Base-by-base conservation (phyloP, 1,140 invertebrate genomes). In the Psilanteris sp. region DNA sequence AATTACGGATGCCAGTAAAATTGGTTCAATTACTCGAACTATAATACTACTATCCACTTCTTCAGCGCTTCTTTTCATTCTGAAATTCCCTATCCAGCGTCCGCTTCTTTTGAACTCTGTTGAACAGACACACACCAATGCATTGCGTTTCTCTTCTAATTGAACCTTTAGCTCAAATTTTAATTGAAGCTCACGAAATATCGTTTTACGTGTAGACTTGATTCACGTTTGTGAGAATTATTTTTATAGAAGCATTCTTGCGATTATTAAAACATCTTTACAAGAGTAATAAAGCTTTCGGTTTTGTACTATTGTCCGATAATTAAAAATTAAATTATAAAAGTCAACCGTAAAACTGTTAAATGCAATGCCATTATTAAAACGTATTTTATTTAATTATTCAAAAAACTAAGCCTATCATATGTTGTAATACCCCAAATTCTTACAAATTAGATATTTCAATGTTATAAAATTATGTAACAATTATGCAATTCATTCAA, bases 81-180 rank as follows among this genome's bases (percentile, higher is more conserved):
- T 8, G 16, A 29, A 50, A 64, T 64, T 73, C 50, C 22, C 26
- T 41, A 4, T 22, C 26, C 39, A 50, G 7, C 20, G 3, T 37
- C 3, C 8, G 29, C 16, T 46, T 68, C 50, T 68, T 52, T 55
- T 67, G 29, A 54, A 64, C 59, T 39, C 7, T 1, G n/a, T 1
- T 7, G 29, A 46, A 22, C 44, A 34, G 5, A 5, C n/a, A 4
- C 34, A 43, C 8, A 14, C 16, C 14, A 32, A 32, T 24, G 37
- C 27, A 27, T 54, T 43, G 15, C 46, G 31, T 31, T 62, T 44
- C 46, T 54, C 13, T 31, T 55, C 36, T 72, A 61, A 62, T 55
- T 72, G 26, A 55, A 43, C 57, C 24, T 55, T 62, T 62, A 72
- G 48, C 64, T 68, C 64, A 22, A 46, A 57, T 68, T 68, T 68